Conservation (phyloP, 1,140 invertebrate species). For the Aphelenchoides fujianensis region DNA sequence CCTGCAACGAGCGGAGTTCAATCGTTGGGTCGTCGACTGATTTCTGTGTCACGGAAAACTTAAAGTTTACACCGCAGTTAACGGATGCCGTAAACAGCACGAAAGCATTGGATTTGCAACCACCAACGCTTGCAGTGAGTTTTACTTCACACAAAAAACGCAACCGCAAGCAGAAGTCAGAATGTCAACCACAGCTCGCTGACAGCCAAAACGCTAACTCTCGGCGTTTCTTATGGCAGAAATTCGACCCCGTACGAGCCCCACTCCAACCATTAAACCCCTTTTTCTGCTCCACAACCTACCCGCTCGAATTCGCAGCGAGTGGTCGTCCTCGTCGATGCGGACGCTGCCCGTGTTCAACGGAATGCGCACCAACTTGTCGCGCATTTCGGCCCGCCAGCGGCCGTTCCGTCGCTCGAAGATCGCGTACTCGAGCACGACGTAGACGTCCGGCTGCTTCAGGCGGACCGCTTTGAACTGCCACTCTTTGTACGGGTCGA, state of each 20-base stretch:
- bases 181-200: too few relatives aligned
- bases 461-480: conserved; percentile 13
- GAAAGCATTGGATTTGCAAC: too few relatives aligned
- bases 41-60: too few relatives aligned
- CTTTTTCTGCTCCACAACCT: not conserved
- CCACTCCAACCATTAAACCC: not conserved
- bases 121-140: too few relatives aligned
- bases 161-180: too few relatives aligned
- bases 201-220: too few relatives aligned
- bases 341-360: not conserved
- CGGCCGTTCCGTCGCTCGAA: not conserved
- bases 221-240: too few relatives aligned
- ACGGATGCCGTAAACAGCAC: too few relatives aligned
- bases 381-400: not conserved
- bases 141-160: too few relatives aligned
- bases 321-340: not conserved
- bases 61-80: too few relatives aligned
- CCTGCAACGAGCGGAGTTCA: not conserved
- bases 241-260: not conserved
- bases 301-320: not conserved
- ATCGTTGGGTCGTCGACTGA: too few relatives aligned
- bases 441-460: conserved; percentile 6
- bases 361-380: conserved; percentile 11
- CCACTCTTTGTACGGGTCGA: conserved; percentile 13
- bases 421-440: conserved; percentile 4